These are phyloP conservation scores for Grallaria varia DNA, from an alignment of 2,113 vertebrate genomes.

Conservation along the genomic window DNA sequence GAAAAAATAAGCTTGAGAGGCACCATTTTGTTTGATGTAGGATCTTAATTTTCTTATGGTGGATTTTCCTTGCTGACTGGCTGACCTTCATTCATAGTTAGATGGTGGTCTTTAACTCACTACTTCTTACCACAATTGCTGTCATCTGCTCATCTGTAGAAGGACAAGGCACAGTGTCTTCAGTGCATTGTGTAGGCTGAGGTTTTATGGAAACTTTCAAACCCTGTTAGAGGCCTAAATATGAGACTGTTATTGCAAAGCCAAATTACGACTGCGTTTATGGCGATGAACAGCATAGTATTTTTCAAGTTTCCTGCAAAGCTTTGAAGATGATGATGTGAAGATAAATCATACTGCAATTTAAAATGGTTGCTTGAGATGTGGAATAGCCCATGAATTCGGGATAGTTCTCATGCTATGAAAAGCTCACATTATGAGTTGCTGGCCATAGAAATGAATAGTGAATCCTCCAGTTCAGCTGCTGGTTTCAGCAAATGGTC, in stretches of 20 bases:
- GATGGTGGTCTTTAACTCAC: not conserved
- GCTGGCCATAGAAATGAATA: not conserved
- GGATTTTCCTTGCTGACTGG: not conserved
- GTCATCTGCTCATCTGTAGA: not conserved
- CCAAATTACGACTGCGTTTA: not conserved
- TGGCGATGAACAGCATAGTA: not conserved
- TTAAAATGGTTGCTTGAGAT: not conserved
- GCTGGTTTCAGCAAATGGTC: not conserved
- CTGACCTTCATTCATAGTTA: not conserved
- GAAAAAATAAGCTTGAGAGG: not conserved
- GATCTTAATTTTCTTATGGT: not conserved
- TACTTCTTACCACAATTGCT: not conserved
- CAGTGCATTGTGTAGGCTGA: not conserved
- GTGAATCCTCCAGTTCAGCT: not conserved
- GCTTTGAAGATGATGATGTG: not conserved
- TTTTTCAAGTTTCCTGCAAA: not conserved
- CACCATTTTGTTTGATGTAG: not conserved
- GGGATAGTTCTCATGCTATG: not conserved
- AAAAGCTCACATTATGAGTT: not conserved
- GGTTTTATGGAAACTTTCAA: not conserved
- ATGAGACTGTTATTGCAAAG: not conserved
- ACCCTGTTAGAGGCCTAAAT: not conserved
- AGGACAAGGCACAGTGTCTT: not conserved
- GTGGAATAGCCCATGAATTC: not conserved
- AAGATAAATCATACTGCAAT: not conserved